Base-by-base conservation (phyloP, 1,140 invertebrate species). In the Manduca sexta region DNA sequence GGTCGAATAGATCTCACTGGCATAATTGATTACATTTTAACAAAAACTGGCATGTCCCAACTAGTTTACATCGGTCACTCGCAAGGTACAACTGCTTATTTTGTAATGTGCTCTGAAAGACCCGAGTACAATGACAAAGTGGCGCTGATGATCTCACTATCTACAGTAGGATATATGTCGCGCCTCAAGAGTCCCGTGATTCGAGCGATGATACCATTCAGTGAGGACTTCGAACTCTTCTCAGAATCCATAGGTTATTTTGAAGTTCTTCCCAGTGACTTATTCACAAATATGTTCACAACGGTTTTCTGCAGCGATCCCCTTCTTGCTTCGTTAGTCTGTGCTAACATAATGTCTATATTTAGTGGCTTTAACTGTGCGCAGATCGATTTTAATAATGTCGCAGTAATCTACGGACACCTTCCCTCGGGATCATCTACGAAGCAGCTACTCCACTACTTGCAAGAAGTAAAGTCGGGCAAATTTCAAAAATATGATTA, bases 351-450 rank as follows among this genome's bases (percentile, higher is more conserved):
- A 12, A 13, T 49, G 16, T 69, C 57, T 15, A 16, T 51, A 4
- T 7, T 60, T 4, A 31, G 14, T 39, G 65, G 65, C 2, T 69
- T 53, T 21, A 45, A 63, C 15, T 43, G 47, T 16, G 18, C 30
- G 6, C 61, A 68, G 42, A 3, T 56, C 14, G 56, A 68, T 30
- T 16, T 52, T 86, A 90, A 90, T 0, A 88, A 92, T 60, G 60
- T 93, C 1, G 89, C 92, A 0, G 90, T 94, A 0, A 92, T 95
- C 50, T 82, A 92, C 39, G 88, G 89, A 1, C 93, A 96, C 64
- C 87, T 88, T n/a, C 94, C 95, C 1, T 90, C 93, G 6, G 94
- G 93, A 15, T 89, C 92, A 1, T 92, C 93, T 0, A 89, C 90
- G 34, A 90, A 91, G 62, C 93, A 95, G 68, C 65, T 95, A 8